Conservation (phyloP, 2,888 invertebrate genomes). For the Lathronympha strigana region DNA sequence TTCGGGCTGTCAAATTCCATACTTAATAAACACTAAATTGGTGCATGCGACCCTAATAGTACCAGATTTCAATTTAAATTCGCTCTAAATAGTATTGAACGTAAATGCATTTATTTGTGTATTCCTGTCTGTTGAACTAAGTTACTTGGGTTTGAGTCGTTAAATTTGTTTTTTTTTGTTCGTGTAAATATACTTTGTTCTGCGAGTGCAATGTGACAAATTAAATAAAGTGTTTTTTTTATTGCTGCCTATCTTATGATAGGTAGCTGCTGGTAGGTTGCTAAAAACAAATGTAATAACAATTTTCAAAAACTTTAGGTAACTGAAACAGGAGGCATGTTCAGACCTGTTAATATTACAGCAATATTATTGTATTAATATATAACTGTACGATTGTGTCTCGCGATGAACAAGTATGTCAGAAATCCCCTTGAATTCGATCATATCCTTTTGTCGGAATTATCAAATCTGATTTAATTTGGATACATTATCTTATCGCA, state of each 20-base stretch:
- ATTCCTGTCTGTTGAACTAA: background rate
- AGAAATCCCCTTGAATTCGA: conserved; percentile 16
- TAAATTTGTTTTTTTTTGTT: conserved; percentile 10
- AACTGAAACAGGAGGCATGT: background rate
- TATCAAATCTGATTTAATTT: conserved; percentile 39
- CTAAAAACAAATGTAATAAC: conserved; percentile 15
- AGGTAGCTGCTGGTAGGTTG: conserved; percentile 12
- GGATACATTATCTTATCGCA: conserved; percentile 37
- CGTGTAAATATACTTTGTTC: conserved; percentile 12
- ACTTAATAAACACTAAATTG: too few relatives aligned
- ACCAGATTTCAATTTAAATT: conserved; percentile 1
- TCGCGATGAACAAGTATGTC: background rate
- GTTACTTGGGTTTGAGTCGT: conserved; percentile 8
- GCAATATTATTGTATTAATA: background rate
- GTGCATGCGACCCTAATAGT: too few relatives aligned
- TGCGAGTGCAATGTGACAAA: conserved; percentile 22
- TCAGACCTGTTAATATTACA: background rate
- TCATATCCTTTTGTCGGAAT: conserved; percentile 18
- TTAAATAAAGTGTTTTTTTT: conserved; percentile 28
- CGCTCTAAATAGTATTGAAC: background rate
- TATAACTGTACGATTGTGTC: background rate
- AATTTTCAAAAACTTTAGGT: too few relatives aligned
- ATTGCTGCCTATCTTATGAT: conserved; percentile 39
- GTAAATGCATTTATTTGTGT: background rate
- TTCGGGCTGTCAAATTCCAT: too few relatives aligned